These are phyloP conservation scores for Salvator merianae DNA, from an alignment of 2,113 vertebrate genomes.

Conservation along the genomic window DNA sequence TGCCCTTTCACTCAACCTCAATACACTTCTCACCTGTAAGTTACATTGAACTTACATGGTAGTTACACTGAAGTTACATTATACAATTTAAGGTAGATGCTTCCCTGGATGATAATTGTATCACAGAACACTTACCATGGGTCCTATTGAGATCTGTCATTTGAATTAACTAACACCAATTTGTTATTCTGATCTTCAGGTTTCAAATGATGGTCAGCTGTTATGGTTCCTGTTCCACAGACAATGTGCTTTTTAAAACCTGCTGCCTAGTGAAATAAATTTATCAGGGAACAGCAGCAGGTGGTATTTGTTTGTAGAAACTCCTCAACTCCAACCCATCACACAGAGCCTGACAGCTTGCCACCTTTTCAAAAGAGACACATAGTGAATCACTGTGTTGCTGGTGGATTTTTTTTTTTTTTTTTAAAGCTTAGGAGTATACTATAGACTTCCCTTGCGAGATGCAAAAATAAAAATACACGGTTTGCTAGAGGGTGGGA, in stretches of 20 bases:
- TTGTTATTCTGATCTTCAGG: not conserved
- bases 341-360: not conserved
- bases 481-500: not conserved
- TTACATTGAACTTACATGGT: not conserved
- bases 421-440: not conserved
- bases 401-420: not conserved
- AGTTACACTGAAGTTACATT: not conserved
- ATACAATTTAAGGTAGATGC: not conserved
- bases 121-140: not conserved
- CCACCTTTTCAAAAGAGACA: not conserved
- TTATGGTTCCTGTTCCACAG: not conserved
- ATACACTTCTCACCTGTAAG: not conserved
- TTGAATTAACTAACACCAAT: not conserved
- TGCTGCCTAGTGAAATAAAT: not conserved
- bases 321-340: not conserved
- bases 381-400: not conserved
- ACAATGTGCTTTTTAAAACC: not conserved
- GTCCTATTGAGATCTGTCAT: not conserved
- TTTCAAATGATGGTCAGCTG: not conserved
- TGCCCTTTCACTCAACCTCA: no score
- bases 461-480: not conserved
- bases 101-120: not conserved
- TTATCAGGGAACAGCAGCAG: not conserved
- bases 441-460: not conserved
- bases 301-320: not conserved